Base-by-base conservation (phyloP, 2,888 invertebrate genomes). In the Gymnoscelis rufifasciata region DNA sequence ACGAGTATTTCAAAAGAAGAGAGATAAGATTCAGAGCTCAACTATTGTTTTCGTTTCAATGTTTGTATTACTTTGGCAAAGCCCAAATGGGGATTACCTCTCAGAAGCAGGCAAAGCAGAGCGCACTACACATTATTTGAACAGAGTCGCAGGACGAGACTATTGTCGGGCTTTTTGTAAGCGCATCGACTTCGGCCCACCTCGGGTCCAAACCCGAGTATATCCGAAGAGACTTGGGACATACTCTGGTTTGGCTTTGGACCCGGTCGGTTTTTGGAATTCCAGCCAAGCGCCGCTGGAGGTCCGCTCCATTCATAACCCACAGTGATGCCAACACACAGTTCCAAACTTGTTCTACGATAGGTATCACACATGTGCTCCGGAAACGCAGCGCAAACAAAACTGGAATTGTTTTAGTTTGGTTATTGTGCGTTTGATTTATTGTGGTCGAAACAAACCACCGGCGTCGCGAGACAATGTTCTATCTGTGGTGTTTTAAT, bases 261-360 rank as follows among this genome's bases (percentile, higher is more conserved):
- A 75, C 80, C 80, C 81, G 81, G 80, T 80, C 74, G 71, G 77
- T 81, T 84, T 84, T 88, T 84, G 84, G 81, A 87, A 88, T 88
- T 87, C 86, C 63, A 60, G 61, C 47, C 52, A 51, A 54, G 57
- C 61, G 54, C 62, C 57, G 63, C 59, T 60, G 59, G 78, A 76
- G 80, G 80, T 78, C 80, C 67, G 64, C 72, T 83, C 79, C 87
- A 88, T 88, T 88, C 87, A 88, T 83, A 82, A 82, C 81, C 54
- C 78, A 69, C 68, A 78, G 73, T 75, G 78, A 73, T 74, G 70
- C 74, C 75, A 62, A 52, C 60, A 49, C 15, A 35, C 35, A 33
- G 33, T 13, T 2, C 15, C 8, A 33, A 14, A 31, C 13, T 31
- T 14, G 31, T 31, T 31, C 14, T 33, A 15, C 31, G 31, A 13